These are phyloP conservation scores for Leptopilina myrica DNA, from an alignment of 2,888 invertebrate genomes.

Conservation along the genomic window DNA sequence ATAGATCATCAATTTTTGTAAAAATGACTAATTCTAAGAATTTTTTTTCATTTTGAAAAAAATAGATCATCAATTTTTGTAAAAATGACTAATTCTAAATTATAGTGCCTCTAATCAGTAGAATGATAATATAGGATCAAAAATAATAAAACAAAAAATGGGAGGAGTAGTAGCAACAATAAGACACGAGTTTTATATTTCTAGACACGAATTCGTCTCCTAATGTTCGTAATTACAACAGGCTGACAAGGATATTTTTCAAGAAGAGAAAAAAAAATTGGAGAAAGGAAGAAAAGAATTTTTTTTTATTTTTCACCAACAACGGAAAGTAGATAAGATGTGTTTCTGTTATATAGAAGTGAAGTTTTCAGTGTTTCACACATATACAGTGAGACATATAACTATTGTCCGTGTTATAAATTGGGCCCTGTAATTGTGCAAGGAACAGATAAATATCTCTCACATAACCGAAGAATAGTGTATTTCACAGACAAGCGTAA, in stretches of 20 bases:
- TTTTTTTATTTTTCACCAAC: not conserved
- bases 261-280: not conserved
- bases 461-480: not conserved
- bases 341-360: not conserved
- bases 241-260: not conserved
- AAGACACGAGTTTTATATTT: not conserved
- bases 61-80: too few species aligned
- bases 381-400: not conserved
- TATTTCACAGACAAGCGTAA: not conserved
- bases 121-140: too few species aligned
- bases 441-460: slow-evolving; percentile 35
- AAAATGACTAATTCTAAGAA: too few species aligned
- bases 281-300: not conserved
- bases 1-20: too few species aligned
- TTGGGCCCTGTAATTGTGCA: slow-evolving; percentile 27
- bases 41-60: too few species aligned
- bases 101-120: too few species aligned
- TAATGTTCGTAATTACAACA: not conserved
- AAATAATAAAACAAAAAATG: too few species aligned
- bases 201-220: not conserved
- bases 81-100: too few species aligned
- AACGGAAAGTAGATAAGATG: not conserved
- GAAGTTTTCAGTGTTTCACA: not conserved
- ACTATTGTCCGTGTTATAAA: slow-evolving; percentile 20
- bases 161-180: too few species aligned